Conservation (phyloP, 1,140 invertebrate genomes). For the Maniola jurtina region DNA sequence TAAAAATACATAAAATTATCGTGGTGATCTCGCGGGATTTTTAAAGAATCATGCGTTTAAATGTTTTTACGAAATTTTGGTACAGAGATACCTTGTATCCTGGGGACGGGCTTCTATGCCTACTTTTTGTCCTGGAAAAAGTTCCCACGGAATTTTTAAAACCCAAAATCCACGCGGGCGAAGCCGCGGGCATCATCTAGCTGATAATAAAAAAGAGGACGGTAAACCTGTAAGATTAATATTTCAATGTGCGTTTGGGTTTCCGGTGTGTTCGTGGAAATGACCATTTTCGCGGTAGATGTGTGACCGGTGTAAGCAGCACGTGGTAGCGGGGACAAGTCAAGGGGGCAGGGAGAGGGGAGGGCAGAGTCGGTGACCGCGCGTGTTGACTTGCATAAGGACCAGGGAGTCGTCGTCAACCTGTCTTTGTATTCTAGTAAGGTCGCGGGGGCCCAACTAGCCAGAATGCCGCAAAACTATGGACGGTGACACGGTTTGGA, state of each 20-base stretch:
- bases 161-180: too few species aligned
- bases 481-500: conserved; percentile 43
- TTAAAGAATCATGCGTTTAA: too few species aligned
- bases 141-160: too few species aligned
- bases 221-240: conserved; percentile 18
- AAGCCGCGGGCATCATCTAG: too few species aligned
- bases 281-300: conserved; percentile 63
- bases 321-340: conserved; percentile 35
- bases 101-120: too few species aligned
- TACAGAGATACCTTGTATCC: too few species aligned
- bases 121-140: too few species aligned
- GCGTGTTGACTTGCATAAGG: conserved; percentile 66
- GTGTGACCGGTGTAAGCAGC: conserved; percentile 42
- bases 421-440: conserved; percentile 63
- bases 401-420: conserved; percentile 50
- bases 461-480: conserved; percentile 61
- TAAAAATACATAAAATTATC: too few species aligned
- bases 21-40: too few species aligned
- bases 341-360: background rate
- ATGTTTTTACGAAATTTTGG: too few species aligned
- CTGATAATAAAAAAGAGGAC: conserved; percentile 8
- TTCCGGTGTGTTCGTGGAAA: conserved; percentile 68
- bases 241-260: conserved; percentile 49
- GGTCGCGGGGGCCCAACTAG: conserved; percentile 54
- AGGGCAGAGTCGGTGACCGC: conserved; percentile 64